These are phyloP conservation scores for Pristis pectinata DNA, from an alignment of 2,797 vertebrate species.

Conservation along the genomic window DNA sequence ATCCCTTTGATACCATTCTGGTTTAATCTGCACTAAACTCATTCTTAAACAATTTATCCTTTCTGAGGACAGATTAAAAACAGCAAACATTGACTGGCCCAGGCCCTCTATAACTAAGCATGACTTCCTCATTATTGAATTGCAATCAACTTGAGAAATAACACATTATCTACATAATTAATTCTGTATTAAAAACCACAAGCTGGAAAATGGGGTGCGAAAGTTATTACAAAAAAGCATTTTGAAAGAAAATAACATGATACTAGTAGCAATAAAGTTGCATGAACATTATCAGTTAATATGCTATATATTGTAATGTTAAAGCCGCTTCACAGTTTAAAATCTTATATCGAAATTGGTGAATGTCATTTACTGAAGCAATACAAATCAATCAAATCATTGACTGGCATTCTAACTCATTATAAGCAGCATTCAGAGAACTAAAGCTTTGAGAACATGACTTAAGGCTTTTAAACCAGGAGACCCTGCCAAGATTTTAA, in stretches of 20 bases:
- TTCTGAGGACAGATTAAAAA: background rate
- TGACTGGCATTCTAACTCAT: background rate
- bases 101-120: background rate
- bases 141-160: background rate
- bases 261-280: background rate
- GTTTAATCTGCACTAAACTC: background rate
- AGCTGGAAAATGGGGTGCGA: background rate
- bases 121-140: background rate
- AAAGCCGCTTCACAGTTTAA: background rate
- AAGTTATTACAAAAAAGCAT: background rate
- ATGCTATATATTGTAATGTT: background rate
- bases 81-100: background rate
- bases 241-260: background rate
- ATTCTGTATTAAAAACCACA: background rate
- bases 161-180: background rate
- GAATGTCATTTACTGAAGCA: background rate
- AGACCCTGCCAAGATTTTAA: background rate
- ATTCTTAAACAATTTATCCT: background rate
- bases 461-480: background rate
- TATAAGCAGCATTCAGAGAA: background rate
- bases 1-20: background rate
- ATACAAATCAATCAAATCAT: background rate
- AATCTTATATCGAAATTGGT: background rate
- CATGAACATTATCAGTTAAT: background rate
- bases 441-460: background rate